Percentiles rank a stretch among this genome's conserved stretches.
These are phyloP conservation scores for Leucoraja erinaceus DNA, from an alignment of 2,113 vertebrate species.

Conservation along the genomic window DNA sequence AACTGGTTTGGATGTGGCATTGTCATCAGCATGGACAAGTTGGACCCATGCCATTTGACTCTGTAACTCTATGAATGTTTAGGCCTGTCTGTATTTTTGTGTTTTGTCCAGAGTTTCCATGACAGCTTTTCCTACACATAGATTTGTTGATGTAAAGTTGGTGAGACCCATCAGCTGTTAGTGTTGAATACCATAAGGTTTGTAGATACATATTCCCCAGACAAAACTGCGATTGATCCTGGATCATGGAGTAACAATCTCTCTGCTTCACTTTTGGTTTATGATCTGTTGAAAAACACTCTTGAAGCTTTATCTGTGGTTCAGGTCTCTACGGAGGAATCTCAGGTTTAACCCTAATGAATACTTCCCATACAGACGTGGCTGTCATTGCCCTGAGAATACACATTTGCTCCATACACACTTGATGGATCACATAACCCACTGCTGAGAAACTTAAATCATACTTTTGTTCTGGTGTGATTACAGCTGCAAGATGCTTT, in stretches of 20 bases:
- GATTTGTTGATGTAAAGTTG: not conserved
- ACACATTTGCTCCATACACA: not conserved
- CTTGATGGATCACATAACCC: not conserved
- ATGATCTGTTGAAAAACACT: not conserved
- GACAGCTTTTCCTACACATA: not conserved
- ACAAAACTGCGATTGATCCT: not conserved
- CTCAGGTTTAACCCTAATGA: not conserved
- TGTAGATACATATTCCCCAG: not conserved
- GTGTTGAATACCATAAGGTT: not conserved
- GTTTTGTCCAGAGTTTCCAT: not conserved
- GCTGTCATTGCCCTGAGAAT: not conserved
- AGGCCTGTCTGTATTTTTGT: not conserved
- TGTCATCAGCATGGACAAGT: no score
- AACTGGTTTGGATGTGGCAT: no score
- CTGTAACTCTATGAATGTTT: not conserved
- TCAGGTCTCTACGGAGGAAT: not conserved
- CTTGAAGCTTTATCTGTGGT: not conserved
- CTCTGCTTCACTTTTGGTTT: not conserved
- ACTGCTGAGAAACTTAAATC: not conserved
- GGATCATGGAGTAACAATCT: not conserved
- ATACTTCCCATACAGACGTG: not conserved
- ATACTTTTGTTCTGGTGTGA: not conserved
- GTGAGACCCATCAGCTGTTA: not conserved
- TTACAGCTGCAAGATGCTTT: not conserved
- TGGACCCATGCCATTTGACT: no score